Evolutionary conservation across 2,797 vertebrate genomes (phyloP), one percentile per base, ranked within the genome.

Genomic region (Aerospiza tachiro): DNA sequence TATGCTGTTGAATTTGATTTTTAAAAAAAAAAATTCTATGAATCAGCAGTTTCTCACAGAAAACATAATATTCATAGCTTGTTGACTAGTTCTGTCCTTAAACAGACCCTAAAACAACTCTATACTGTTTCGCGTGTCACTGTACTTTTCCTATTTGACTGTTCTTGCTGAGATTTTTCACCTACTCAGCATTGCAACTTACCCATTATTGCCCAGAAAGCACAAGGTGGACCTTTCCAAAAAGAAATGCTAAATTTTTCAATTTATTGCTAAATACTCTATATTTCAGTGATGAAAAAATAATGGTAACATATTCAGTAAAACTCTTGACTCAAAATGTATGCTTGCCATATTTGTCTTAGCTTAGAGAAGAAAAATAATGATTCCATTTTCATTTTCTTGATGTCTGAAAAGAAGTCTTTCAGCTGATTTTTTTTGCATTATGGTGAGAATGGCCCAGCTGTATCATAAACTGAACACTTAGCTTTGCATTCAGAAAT

Each of bases 401-500:
- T 91, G n/a, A 33, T 82, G 63, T 90, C 36, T 97, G 83, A 97
- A 95, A 95, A 90, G 73, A 93, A 79, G 44, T 31, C 55, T 95
- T 97, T 93, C 82, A 93, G 70, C 44, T 82, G 65, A 55, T 45
- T 89, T 82, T 86, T 86, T 95, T 63, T 89, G 11, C 25, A 70
- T 31, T 42, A 49, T 84, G 66, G 90, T 96, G 77, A 96, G 91
- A 95, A 95, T 91, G 77, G 94, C 87, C 94, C 96, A 95, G 93
- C 94, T 97, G 95, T 94, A 96, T 40, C 78, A 87, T 44, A 94
- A 94, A 50, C 86, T 77, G 90, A 95, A 70, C 90, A 93, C 36
- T 97, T 94, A 95, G 86, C 47, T 67, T 71, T 92, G 93, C 92
- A 96, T 95, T 97, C 90, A 95, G 74, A 91, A 93, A 93, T 89